phyloP scores from a whole-genome alignment of 2,888 invertebrate genomes.

The Dascillus cervinus region DNA sequence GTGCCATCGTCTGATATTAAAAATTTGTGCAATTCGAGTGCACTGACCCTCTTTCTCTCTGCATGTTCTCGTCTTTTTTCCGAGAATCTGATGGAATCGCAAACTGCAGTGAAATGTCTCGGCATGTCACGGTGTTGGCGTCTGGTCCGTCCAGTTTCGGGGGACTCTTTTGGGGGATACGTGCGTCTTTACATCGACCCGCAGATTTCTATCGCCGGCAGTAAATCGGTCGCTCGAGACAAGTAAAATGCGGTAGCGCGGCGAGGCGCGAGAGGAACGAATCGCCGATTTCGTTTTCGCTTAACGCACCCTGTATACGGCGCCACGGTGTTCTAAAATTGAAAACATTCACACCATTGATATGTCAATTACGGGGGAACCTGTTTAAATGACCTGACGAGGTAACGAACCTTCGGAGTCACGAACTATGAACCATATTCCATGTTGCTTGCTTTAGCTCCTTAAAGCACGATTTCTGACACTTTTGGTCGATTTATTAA shows the following conservation, averaged over 20 bases:
- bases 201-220: constrained; percentile 39
- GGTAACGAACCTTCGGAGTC: constrained; percentile 27
- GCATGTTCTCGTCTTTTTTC: constrained; percentile 1
- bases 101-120: constrained; percentile 14
- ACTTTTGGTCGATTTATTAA: constrained; percentile 12
- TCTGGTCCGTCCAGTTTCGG: constrained; percentile 18
- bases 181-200: constrained; percentile 24
- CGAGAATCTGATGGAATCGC: constrained; percentile 14
- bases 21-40: neutral
- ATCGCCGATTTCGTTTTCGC: neutral
- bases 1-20: too few relatives aligned
- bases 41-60: neutral
- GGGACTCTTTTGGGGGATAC: constrained; percentile 13
- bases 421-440: constrained; percentile 31
- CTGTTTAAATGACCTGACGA: constrained; percentile 30
- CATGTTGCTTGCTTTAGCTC: constrained; percentile 16
- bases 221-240: constrained; percentile 32
- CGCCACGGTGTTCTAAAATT: constrained; percentile 17
- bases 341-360: constrained; percentile 32
- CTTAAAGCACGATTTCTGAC: constrained; percentile 14
- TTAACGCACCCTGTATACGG: constrained; percentile 5
- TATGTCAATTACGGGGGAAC: constrained; percentile 36
- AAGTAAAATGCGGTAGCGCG: constrained; percentile 21
- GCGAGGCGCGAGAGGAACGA: too few relatives aligned
- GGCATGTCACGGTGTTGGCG: constrained; percentile 21